These are phyloP conservation scores for human (Homo sapiens) DNA, from an alignment of 2,113 vertebrate species.

Conservation along the genomic window GRCh38 chr12:3495001-3495500, in stretches of 20 bases:
- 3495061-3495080: background rate
- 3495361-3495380: no score
- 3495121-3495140: background rate
- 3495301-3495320: background rate
- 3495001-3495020: background rate
- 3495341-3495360: background rate
- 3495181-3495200: background rate
- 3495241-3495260: background rate
- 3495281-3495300: background rate
- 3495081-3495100: background rate
- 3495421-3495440: background rate
- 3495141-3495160: background rate
- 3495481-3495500: background rate
- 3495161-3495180: background rate
- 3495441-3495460: background rate
- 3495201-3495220: background rate
- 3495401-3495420: background rate
- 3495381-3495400: background rate
- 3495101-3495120: background rate
- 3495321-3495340: background rate
- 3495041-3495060: background rate
- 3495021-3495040: background rate
- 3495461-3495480: background rate
- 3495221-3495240: background rate
- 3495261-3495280: background rate